Conservation (phyloP, 2,888 invertebrate species). For the Drosophila koepferae region DNA sequence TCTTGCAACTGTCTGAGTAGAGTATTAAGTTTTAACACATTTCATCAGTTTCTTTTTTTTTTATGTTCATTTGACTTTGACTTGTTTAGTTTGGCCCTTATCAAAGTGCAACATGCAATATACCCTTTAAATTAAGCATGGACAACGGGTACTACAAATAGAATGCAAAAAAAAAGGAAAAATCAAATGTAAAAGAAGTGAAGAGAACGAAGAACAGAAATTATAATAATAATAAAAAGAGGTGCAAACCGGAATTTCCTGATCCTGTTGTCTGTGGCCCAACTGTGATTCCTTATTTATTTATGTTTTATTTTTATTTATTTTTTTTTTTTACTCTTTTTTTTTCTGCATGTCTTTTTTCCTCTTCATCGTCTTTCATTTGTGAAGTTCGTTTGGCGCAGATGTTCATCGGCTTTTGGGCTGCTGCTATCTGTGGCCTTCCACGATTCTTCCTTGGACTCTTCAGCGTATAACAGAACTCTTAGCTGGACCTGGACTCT, state of each 20-base stretch:
- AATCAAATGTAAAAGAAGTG: slow-evolving; percentile 23
- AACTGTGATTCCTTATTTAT: slow-evolving; percentile 73
- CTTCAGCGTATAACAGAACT: slow-evolving; percentile 40
- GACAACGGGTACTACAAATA: slow-evolving; percentile 20
- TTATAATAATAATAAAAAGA: slow-evolving; percentile 72
- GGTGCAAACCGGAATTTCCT: slow-evolving; percentile 78
- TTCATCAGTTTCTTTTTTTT: not conserved
- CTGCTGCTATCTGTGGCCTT: slow-evolving; percentile 28
- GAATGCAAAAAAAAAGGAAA: slow-evolving; percentile 6
- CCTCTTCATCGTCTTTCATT: slow-evolving; percentile 5
- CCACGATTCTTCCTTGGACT: slow-evolving; percentile 34
- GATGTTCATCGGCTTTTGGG: slow-evolving; percentile 51
- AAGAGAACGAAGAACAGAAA: slow-evolving; percentile 45
- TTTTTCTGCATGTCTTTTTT: slow-evolving; percentile 17
- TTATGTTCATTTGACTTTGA: not conserved
- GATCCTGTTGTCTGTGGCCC: slow-evolving; percentile 74
- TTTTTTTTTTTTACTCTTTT: not conserved
- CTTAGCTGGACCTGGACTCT: slow-evolving; percentile 34
- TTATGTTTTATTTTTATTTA: slow-evolving; percentile 6
- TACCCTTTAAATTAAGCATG: slow-evolving; percentile 30
- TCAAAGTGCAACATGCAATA: slow-evolving; percentile 9
- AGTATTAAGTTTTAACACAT: not conserved
- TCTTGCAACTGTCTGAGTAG: not conserved
- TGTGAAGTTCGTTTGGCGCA: slow-evolving; percentile 42
- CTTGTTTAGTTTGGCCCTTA: not conserved